phyloP scores from a whole-genome alignment of 1,140 invertebrate genomes.

The Anoplophora glabripennis region DNA sequence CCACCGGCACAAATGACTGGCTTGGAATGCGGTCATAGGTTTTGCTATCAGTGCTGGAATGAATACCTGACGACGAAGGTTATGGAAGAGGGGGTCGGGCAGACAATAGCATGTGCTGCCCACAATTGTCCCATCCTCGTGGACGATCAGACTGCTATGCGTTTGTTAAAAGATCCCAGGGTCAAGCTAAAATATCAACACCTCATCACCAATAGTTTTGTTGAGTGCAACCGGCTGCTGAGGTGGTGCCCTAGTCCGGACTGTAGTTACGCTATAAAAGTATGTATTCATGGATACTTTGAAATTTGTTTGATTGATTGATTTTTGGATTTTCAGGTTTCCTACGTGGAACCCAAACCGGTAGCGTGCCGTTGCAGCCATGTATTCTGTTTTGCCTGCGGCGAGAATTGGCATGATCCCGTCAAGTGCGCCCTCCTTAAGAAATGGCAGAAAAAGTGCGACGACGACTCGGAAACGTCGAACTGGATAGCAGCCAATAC shows the following conservation, averaged over 20 bases:
- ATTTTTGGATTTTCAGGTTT: slow-evolving; percentile 37
- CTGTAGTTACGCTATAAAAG: slow-evolving; percentile 68
- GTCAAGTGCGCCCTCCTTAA: slow-evolving; percentile 66
- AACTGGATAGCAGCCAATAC: slow-evolving; percentile 81
- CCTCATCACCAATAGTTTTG: slow-evolving; percentile 74
- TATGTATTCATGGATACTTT: slow-evolving; percentile 35
- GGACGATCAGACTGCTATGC: slow-evolving; percentile 69
- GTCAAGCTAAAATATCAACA: slow-evolving; percentile 71
- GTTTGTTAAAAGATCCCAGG: slow-evolving; percentile 60
- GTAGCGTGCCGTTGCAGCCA: slow-evolving; percentile 67
- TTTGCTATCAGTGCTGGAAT: slow-evolving; percentile 67
- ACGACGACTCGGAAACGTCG: slow-evolving; percentile 77
- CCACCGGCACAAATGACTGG: slow-evolving; percentile 61
- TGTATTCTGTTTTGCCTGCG: slow-evolving; percentile 70
- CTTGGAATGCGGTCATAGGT: slow-evolving; percentile 68
- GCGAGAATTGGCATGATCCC: slow-evolving; percentile 75
- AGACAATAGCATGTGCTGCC: slow-evolving; percentile 67
- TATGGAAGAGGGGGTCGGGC: slow-evolving; percentile 66
- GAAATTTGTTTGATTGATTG: too few relatives aligned
- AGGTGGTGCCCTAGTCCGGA: slow-evolving; percentile 73
- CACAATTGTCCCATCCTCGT: slow-evolving; percentile 59
- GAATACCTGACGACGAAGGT: slow-evolving; percentile 72
- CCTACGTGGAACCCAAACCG: slow-evolving; percentile 60
- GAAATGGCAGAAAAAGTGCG: slow-evolving; percentile 77
- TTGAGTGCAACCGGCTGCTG: slow-evolving; percentile 69